Evolutionary conservation across 2,113 vertebrate genomes (phyloP).

Genomic region (Muscicapa adusta): DNA sequence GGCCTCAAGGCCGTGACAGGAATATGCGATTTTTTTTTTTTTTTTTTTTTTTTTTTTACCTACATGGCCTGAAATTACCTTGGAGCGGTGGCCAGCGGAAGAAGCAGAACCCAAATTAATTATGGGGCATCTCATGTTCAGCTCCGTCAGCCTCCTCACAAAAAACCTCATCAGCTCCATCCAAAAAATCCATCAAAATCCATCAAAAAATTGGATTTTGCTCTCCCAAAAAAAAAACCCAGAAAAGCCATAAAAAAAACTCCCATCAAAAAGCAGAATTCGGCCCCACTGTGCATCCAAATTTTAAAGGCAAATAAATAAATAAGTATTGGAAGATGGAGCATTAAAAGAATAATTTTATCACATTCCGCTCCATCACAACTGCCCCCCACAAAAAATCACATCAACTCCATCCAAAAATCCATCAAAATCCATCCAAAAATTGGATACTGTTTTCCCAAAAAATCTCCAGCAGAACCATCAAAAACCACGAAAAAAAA

Average conservation of each 20-base stretch:
- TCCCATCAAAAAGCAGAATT: neutral
- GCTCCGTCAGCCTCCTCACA: neutral
- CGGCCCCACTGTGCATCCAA: rapidly evolving
- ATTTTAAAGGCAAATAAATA: neutral
- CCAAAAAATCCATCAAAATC: neutral
- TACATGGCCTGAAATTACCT: neutral
- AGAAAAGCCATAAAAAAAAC: neutral
- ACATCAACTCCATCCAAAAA: rapidly evolving
- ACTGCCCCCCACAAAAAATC: neutral
- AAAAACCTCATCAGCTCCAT: rapidly evolving
- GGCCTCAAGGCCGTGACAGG: neutral
- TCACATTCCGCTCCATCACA: neutral
- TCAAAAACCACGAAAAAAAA: too few relatives aligned
- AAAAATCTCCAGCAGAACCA: neutral
- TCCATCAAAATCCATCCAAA: too few relatives aligned
- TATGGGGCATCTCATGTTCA: rapidly evolving
- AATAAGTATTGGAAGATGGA: neutral
- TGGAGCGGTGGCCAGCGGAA: neutral
- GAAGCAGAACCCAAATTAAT: too few relatives aligned
- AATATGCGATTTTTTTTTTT: neutral
- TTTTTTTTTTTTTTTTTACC: too few relatives aligned
- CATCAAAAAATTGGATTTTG: neutral
- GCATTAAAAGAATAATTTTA: neutral
- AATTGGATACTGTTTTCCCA: rapidly evolving
- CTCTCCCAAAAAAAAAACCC: neutral